Evolutionary conservation across 2,113 vertebrate genomes (phyloP).

Genomic region (Bufo bufo): DNA sequence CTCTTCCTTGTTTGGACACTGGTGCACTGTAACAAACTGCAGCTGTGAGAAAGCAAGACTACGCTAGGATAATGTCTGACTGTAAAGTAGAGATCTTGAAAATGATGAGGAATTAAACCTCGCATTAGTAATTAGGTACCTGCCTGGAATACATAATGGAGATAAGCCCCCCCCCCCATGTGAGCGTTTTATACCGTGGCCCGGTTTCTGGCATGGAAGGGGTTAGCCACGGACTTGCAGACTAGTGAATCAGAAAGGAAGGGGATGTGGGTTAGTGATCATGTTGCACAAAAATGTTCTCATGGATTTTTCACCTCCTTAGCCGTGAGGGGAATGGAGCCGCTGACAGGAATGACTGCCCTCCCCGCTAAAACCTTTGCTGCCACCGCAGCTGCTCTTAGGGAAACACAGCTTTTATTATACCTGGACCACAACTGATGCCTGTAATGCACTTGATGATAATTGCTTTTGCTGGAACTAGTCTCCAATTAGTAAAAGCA

Average conservation of each 20-base stretch:
- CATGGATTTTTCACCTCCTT: constrained; percentile 67
- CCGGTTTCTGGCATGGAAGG: constrained; percentile 56
- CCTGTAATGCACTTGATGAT: constrained; percentile 44
- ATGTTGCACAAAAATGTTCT: constrained; percentile 63
- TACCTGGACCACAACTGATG: constrained; percentile 41
- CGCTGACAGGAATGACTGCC: constrained; percentile 64
- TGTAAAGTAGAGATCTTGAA: background rate
- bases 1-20: background rate
- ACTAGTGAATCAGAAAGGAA: constrained; percentile 63
- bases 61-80: background rate
- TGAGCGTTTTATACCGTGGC: background rate
- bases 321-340: constrained; percentile 63
- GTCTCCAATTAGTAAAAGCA: constrained; percentile 43
- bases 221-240: constrained; percentile 60
- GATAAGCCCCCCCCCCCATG: background rate
- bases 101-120: background rate
- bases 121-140: background rate
- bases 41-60: background rate
- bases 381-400: constrained; percentile 46
- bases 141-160: background rate
- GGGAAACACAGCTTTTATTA: constrained; percentile 51
- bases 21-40: background rate
- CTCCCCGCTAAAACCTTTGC: constrained; percentile 33
- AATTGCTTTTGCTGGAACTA: constrained; percentile 47
- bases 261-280: constrained; percentile 50